These are phyloP conservation scores for Metacarcinus magister DNA, from an alignment of 2,888 invertebrate species.

Conservation along the genomic window DNA sequence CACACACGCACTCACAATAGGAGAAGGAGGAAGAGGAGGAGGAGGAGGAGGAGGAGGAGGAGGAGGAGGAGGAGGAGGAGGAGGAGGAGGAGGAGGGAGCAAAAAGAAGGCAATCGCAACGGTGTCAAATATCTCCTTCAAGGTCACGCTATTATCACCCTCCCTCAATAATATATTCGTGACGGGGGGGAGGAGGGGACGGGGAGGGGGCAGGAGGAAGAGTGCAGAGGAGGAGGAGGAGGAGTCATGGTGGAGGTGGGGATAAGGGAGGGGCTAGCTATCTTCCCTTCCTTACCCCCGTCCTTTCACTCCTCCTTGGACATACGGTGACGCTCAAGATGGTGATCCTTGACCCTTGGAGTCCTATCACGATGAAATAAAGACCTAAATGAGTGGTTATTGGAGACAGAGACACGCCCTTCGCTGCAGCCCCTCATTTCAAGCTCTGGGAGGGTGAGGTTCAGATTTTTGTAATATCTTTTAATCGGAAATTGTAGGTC, in stretches of 20 bases:
- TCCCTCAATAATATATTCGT: conserved; percentile 13
- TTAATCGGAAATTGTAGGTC: conserved; percentile 76
- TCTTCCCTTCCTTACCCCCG: not conserved
- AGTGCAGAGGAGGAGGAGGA: not conserved
- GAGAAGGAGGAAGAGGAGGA: conserved; percentile 16
- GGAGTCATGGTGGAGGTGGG: not conserved
- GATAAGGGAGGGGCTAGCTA: not conserved
- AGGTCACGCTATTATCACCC: conserved; percentile 45
- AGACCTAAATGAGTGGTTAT: conserved; percentile 77
- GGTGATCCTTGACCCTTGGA: conserved; percentile 61
- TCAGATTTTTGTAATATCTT: conserved; percentile 78
- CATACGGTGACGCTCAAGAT: conserved; percentile 65
- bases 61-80: not conserved
- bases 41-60: not conserved
- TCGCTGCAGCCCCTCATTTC: conserved; percentile 61
- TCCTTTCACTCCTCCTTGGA: conserved; percentile 31
- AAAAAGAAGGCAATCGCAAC: not conserved
- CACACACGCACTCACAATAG: conserved; percentile 49
- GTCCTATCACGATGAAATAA: conserved; percentile 73
- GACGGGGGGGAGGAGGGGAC: not conserved
- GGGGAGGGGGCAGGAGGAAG: not conserved
- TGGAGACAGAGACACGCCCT: conserved; percentile 73
- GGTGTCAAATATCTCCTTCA: conserved; percentile 48
- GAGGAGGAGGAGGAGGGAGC: not conserved
- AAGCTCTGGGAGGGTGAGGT: not conserved